Evolutionary conservation across 2,888 invertebrate species (phyloP), one percentile per base, ranked within the genome.

Genomic region (Amiota mariae): DNA sequence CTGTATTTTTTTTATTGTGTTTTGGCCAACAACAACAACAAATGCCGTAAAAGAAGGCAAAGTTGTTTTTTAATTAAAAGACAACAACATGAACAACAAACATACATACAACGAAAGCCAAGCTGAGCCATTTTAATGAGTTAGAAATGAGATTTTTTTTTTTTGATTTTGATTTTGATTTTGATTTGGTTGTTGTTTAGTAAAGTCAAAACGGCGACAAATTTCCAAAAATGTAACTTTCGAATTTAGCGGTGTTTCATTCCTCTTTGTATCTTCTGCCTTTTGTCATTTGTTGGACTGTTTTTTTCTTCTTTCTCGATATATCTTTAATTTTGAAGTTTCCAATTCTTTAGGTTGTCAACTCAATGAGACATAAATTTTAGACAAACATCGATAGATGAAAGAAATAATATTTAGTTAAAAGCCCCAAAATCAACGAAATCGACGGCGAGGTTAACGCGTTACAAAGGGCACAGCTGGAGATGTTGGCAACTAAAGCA

Each of bases 201-300:
- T 36, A 36, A 36, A 36, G 59, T 18, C 54, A 56, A 66, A 47
- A 70, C 64, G 11, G 57, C 76, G 77, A 76, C 77, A 77, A 80
- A 84, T 85, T 82, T 82, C 84, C 82, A 85, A 86, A 86, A 84
- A 86, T 86, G 83, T 84, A 86, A 84, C 85, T 85, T 85, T 85
- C 85, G 80, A 86, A 86, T 82, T 82, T 84, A 86, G 85, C 85
- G 84, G 86, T 82, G 82, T 80, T 81, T 82, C 85, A 80, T 81
- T 81, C 78, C 80, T 78, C 73, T 74, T 77, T 71, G 59, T 24
- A n/a, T 24, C 48, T 56, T 36, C 36, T 36, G 36, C 36, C 36
- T 36, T 36, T 70, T 76, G 74, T 72, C 71, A 75, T 72, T 76
- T 77, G 36, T 24, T 63, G 36, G 63, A 63, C 13, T 48, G 24